Evolutionary conservation across 1,140 invertebrate species (phyloP).

Genomic region (Dendrolimus punctatus): DNA sequence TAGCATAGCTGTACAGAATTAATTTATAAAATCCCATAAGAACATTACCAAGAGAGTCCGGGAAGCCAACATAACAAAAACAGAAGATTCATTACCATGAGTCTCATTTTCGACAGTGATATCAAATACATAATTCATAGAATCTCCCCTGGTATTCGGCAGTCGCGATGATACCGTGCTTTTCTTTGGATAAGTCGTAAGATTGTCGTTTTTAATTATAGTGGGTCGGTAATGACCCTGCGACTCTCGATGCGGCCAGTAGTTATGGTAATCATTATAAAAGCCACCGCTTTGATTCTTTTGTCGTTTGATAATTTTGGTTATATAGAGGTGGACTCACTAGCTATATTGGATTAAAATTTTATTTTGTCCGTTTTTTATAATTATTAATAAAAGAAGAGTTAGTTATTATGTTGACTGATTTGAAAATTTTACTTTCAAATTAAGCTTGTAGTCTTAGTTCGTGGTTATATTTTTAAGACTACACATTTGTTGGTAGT

Average conservation of each 20-base stretch:
- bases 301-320: constrained; percentile 20
- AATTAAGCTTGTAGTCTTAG: too few species aligned
- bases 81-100: not conserved
- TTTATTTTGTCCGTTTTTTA: not conserved
- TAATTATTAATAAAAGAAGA: too few species aligned
- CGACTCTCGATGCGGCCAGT: constrained; percentile 6
- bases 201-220: constrained; percentile 27
- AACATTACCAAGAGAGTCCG: too few species aligned
- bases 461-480: too few species aligned
- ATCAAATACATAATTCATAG: constrained; percentile 26
- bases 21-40: too few species aligned
- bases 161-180: constrained; percentile 13
- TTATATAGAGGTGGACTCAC: constrained; percentile 12
- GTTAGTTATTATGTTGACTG: too few species aligned
- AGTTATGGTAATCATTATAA: constrained; percentile 39
- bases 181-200: constrained; percentile 4
- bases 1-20: too few species aligned
- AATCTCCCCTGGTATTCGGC: constrained; percentile 1
- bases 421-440: too few species aligned
- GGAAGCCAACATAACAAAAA: too few species aligned
- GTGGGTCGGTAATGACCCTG: constrained; percentile 1
- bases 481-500: too few species aligned
- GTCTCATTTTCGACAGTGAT: not conserved
- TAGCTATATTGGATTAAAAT: not conserved
- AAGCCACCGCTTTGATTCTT: constrained; percentile 30